phyloP scores from a whole-genome alignment of 2,113 vertebrate genomes.

The Crypturellus undulatus region DNA sequence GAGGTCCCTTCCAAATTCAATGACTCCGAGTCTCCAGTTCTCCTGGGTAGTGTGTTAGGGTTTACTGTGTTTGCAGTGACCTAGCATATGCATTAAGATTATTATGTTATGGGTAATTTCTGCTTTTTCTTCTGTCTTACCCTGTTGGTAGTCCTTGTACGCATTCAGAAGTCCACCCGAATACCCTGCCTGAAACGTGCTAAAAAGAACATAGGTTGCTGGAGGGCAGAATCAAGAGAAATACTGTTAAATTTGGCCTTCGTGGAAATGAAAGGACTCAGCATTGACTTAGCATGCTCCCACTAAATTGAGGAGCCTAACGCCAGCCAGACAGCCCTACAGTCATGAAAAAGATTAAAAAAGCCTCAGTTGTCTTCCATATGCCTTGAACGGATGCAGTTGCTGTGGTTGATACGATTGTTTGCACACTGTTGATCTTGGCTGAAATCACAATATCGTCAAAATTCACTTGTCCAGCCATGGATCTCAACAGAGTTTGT shows the following conservation, averaged over 20 bases:
- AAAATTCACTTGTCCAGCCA: neutral
- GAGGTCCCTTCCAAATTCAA: neutral
- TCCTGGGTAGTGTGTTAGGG: neutral
- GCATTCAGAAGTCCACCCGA: neutral
- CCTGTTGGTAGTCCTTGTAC: neutral
- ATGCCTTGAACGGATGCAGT: neutral
- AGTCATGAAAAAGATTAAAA: neutral
- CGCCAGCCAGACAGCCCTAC: neutral
- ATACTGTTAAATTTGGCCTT: fast-evolving
- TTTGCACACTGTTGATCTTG: neutral
- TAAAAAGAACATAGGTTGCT: neutral
- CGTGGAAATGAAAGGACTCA: neutral
- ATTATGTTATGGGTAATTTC: neutral
- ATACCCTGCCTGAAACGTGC: neutral
- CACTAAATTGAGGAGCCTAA: neutral
- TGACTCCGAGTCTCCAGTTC: neutral
- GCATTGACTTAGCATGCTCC: neutral
- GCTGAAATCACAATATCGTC: neutral
- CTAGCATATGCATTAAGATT: neutral
- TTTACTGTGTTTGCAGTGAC: neutral
- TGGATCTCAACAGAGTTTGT: neutral
- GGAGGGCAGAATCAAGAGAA: neutral
- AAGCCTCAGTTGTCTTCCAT: neutral
- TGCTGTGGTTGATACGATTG: neutral
- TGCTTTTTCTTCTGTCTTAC: neutral